Conservation (phyloP, 2,113 vertebrate species). For the Numida meleagris region DNA sequence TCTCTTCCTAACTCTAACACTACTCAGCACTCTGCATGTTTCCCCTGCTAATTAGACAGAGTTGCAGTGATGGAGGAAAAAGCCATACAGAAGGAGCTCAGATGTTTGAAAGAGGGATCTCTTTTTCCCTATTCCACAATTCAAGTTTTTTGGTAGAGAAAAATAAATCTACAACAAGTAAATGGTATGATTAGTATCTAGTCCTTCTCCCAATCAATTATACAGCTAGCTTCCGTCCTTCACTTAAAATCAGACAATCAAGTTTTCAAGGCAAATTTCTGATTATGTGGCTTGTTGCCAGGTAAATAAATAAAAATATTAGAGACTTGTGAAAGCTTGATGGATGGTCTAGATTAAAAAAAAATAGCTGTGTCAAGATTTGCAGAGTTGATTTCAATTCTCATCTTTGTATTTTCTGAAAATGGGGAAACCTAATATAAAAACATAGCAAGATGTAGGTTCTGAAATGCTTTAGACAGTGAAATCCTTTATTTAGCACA, state of each 20-base stretch:
- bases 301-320: neutral
- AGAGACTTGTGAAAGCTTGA: neutral
- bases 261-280: neutral
- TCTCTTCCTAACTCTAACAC: fast-evolving
- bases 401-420: neutral
- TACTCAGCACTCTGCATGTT: neutral
- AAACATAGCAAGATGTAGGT: neutral
- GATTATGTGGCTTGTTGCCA: neutral
- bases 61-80: neutral
- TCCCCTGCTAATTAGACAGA: neutral
- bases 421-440: neutral
- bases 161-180: neutral
- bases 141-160: neutral
- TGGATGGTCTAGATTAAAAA: neutral
- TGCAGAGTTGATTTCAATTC: neutral
- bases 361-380: neutral
- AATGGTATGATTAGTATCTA: neutral
- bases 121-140: neutral
- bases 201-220: neutral
- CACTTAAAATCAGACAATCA: neutral
- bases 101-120: neutral
- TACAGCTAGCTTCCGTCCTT: neutral
- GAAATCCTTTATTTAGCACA: neutral
- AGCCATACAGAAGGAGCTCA: fast-evolving
- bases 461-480: neutral